Percentiles rank a stretch among this genome's conserved stretches.
Conservation (phyloP, 2,797 vertebrate species). For the Vespertilio murinus region DNA sequence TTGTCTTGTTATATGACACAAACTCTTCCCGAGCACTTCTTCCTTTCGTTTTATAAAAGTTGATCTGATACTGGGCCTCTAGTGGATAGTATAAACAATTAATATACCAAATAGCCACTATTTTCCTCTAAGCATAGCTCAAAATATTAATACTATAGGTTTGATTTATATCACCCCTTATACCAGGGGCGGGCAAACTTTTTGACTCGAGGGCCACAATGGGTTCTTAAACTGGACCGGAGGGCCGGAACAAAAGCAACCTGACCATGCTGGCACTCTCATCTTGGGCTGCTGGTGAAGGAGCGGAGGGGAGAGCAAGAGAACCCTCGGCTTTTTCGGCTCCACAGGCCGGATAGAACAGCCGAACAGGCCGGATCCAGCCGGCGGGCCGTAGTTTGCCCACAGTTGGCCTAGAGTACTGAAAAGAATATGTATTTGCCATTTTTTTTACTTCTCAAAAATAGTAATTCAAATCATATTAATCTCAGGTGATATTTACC, state of each 20-base stretch:
- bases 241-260: too few relatives aligned
- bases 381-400: too few relatives aligned
- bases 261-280: too few relatives aligned
- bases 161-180: constrained; percentile 15
- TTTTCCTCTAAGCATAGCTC: background rate
- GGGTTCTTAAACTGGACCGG: too few relatives aligned
- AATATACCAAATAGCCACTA: background rate
- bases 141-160: background rate
- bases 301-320: too few relatives aligned
- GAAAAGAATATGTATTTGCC: background rate
- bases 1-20: background rate
- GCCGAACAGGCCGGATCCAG: too few relatives aligned
- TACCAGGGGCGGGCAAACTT: too few relatives aligned
- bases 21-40: background rate
- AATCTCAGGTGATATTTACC: constrained; percentile 59
- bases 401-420: background rate
- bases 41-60: background rate
- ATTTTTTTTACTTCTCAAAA: constrained; percentile 34
- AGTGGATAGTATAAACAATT: constrained; percentile 24
- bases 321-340: too few relatives aligned
- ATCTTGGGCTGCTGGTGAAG: too few relatives aligned
- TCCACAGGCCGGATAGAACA: too few relatives aligned
- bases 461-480: constrained; percentile 60
- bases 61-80: background rate
- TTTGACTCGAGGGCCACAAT: too few relatives aligned